Base-by-base conservation (phyloP, 2,888 invertebrate genomes). In the Cheilosia scutellata region DNA sequence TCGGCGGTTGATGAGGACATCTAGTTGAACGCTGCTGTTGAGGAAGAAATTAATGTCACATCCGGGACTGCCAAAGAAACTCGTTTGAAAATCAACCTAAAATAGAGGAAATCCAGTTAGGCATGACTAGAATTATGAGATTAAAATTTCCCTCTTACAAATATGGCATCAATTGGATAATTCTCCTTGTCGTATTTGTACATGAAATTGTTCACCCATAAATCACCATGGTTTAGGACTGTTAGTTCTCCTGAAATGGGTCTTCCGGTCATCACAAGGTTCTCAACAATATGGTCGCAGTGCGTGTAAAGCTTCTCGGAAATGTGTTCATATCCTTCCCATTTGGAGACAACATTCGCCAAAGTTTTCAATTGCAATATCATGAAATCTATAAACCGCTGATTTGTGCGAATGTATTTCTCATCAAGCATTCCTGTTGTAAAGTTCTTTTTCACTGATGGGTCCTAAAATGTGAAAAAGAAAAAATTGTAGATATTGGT, bases 121-220 rank as follows among this genome's bases (percentile, higher is more conserved):
- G 13, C 25, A 6, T 1, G 7, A 2, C 1, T 20, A 6, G 5
- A 27, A 3, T 1, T n/a, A 5, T 13, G 5, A 5, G 1, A 9
- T 9, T 0, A 16, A 25, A n/a, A 13, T 7, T 6, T 9, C 9
- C 25, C 3, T 90, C 92, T 91, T 89, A 93, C 93, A 83, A 93
- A 92, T 76, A 91, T 91, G 53, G 93, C 91, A 88, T 94, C 93
- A 60, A 91, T 89, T 6, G 93, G 91, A 76, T 91, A 91, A 72
- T 90, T 88, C 29, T 90, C 86, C 3, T 89, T 88, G 72, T 92
- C 88, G 87, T 94, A 93, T 87, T 93, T 92, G 89, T 93, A 94
- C 92, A 94, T 92, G 88, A 93, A 93, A 88, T 94, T 94, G 79
- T 93, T 93, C n/a, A 93, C 91, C 94, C 94, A 94, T 2, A 93